These are phyloP conservation scores for Pygathrix nemaeus DNA, from an alignment of 2,113 vertebrate genomes.

Conservation along the genomic window DNA sequence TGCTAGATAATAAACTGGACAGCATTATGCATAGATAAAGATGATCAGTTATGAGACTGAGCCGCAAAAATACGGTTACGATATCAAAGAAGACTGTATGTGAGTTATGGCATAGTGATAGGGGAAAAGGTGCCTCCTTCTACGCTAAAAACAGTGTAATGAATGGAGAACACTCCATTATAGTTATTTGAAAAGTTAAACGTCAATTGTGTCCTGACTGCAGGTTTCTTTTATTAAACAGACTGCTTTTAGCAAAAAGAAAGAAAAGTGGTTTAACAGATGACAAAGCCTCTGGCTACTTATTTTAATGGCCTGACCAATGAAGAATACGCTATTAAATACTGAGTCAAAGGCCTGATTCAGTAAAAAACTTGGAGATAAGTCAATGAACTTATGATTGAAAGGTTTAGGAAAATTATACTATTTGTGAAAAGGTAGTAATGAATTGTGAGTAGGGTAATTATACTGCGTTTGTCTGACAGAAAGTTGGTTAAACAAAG, in stretches of 20 bases:
- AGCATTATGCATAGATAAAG: not conserved
- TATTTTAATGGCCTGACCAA: constrained; percentile 45
- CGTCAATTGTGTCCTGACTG: constrained; percentile 22
- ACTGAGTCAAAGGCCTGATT: constrained; percentile 60
- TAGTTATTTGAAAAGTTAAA: constrained; percentile 42
- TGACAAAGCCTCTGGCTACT: constrained; percentile 47
- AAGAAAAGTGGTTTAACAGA: constrained; percentile 42
- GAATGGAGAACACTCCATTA: constrained; percentile 32
- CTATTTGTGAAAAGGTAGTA: constrained; percentile 17
- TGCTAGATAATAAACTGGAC: not conserved
- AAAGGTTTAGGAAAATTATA: constrained; percentile 62
- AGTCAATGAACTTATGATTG: constrained; percentile 49
- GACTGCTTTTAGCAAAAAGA: constrained; percentile 47
- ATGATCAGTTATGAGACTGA: not conserved
- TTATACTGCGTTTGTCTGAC: constrained; percentile 49
- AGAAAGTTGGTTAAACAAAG: constrained; percentile 59
- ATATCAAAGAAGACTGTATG: not conserved
- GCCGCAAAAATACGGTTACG: not conserved
- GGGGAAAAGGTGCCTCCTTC: not conserved
- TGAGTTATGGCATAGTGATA: not conserved
- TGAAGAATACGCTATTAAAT: constrained; percentile 65
- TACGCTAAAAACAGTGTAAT: not conserved
- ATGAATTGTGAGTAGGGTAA: constrained; percentile 60
- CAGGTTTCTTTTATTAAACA: constrained; percentile 45
- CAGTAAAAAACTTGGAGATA: constrained; percentile 52